These are phyloP conservation scores for Agrotis clavis DNA, from an alignment of 2,888 invertebrate species.

Conservation along the genomic window DNA sequence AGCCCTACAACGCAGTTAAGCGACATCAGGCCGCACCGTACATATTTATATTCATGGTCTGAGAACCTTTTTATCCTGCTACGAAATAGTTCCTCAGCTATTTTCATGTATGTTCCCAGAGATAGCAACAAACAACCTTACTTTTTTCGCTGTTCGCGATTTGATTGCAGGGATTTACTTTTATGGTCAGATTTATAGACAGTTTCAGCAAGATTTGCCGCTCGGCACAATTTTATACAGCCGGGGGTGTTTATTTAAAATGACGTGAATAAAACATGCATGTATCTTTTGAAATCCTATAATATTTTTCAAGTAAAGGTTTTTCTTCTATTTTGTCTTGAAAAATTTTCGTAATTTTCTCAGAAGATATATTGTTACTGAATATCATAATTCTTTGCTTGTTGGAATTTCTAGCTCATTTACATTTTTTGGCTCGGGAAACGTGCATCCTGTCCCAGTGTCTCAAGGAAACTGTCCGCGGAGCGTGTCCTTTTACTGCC, in stretches of 20 bases:
- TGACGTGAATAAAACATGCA: slow-evolving; percentile 71
- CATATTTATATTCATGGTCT: slow-evolving; percentile 87
- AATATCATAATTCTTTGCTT: slow-evolving; percentile 26
- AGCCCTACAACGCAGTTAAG: slow-evolving; percentile 74
- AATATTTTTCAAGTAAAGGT: slow-evolving; percentile 8
- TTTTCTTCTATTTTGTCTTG: not conserved
- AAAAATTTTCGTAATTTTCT: not conserved
- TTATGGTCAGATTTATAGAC: slow-evolving; percentile 90
- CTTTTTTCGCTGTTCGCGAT: slow-evolving; percentile 87
- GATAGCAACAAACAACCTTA: slow-evolving; percentile 88
- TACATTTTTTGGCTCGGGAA: slow-evolving; percentile 51
- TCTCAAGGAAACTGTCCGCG: slow-evolving; percentile 45
- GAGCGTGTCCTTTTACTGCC: slow-evolving; percentile 54
- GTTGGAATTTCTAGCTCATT: slow-evolving; percentile 32
- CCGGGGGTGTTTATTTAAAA: slow-evolving; percentile 76
- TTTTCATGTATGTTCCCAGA: slow-evolving; percentile 84
- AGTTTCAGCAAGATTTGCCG: slow-evolving; percentile 83
- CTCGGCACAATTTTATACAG: slow-evolving; percentile 78
- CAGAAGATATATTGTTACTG: not conserved
- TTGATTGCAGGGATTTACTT: slow-evolving; percentile 90
- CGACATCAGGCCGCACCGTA: slow-evolving; percentile 76
- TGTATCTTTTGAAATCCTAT: slow-evolving; percentile 32
- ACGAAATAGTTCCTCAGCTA: slow-evolving; percentile 83
- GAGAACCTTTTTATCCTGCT: slow-evolving; percentile 83
- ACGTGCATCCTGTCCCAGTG: slow-evolving; percentile 41